Base-by-base conservation (phyloP, 2,113 vertebrate genomes). In the Petrocephalus zakoni region DNA sequence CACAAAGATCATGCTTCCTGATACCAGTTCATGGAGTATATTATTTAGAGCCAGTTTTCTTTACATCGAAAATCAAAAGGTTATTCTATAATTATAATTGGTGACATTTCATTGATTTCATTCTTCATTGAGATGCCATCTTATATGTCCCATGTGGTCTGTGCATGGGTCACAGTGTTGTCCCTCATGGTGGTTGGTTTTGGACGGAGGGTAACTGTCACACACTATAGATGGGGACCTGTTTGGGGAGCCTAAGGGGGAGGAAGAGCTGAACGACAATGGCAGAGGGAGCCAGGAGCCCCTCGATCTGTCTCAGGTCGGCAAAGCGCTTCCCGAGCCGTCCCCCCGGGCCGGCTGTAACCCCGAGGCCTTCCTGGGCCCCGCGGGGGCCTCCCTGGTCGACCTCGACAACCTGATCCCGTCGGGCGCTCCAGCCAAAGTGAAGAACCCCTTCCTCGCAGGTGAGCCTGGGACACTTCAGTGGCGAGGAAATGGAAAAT, bases 401-500 rank as follows among this genome's bases (percentile, higher is more conserved):
- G 97, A 99, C 92, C 93, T 99, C 90, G 97, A 99, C 72, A 95
- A 92, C 7, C 89, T 99, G 92, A 96, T 99, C 2, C 93, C 96
- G 15, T 85, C 78, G 1, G 94, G 96, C 83, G 90, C 93, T 0
- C 89, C 92, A 21, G 89, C 95, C 83, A 98, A 97, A 93, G 95
- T 93, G 42, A 94, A 94, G 88, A 99, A 99, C 93, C 98, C 98
- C 19, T 99, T 99, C 91, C 93, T 98, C 89, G 95, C 97, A 91
- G 97, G 98, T 99, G 94, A 88, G 90, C 49, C 5, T 19, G 25
- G 10, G 81, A 25, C 61, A 29, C 61, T 11, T 68, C 61, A 68
- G 61, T 68, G 61, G 29, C 25, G 61, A 68, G 61, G 61, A 68
- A 68, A 29, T 7, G 61, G 61, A 29, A n/a, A n/a, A 68, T 68